Percentiles rank a stretch among this genome's conserved stretches.
These are phyloP conservation scores for Ophiothrix spiculata DNA, from an alignment of 35 echinoderm and acorn worm species.

Conservation along the genomic window DNA sequence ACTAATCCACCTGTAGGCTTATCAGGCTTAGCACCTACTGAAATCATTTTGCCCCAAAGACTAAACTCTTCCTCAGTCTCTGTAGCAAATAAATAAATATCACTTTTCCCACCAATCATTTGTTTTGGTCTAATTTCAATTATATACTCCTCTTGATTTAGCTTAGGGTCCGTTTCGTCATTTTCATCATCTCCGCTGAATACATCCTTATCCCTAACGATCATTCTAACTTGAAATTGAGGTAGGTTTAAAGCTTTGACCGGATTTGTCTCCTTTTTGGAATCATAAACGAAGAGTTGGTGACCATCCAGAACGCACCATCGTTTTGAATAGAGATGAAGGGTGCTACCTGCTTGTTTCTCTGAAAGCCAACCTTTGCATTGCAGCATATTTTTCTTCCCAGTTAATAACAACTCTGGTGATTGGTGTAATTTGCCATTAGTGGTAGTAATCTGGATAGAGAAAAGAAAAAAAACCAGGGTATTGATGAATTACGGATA, in stretches of 20 bases:
- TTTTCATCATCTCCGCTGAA: not conserved
- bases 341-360: not conserved
- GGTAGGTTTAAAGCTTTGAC: not conserved
- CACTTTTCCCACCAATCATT: not conserved
- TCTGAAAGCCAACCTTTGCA: not conserved
- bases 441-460: too few species aligned
- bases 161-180: not conserved
- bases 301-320: not conserved
- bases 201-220: not conserved
- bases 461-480: too few species aligned
- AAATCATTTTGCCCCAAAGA: not conserved
- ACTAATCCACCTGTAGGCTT: not conserved
- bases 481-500: too few species aligned
- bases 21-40: not conserved
- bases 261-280: not conserved
- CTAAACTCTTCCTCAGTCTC: not conserved
- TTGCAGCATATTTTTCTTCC: too few species aligned
- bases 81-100: not conserved
- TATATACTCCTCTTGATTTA: not conserved
- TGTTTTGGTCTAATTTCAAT: not conserved
- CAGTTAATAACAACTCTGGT: too few species aligned
- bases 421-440: too few species aligned
- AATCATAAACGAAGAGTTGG: not conserved
- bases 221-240: not conserved
- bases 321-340: not conserved